A percentile compares a stretch with the other conserved stretches of the same genome.
Conservation (phyloP, 2,113 vertebrate species). For the Epinephelus moara region DNA sequence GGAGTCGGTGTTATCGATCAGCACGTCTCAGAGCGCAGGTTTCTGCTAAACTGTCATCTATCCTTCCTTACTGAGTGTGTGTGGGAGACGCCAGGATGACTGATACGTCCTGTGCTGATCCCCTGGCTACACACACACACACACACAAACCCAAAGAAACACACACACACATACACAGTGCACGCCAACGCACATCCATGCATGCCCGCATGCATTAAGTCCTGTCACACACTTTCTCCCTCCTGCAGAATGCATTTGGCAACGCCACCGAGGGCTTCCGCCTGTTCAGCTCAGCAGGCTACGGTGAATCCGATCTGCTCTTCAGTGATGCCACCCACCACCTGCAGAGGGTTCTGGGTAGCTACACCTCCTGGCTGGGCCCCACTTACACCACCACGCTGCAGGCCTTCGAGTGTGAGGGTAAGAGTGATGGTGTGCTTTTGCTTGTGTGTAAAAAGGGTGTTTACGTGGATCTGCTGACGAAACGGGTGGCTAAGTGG, state of each 20-base stretch:
- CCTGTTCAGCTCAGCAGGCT: conserved; percentile 84
- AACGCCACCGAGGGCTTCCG: conserved; percentile 82
- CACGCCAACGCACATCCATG: conserved; percentile 41
- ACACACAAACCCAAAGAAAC: conserved; percentile 40
- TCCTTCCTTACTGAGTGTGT: conserved; percentile 53
- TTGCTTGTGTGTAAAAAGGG: conserved; percentile 19
- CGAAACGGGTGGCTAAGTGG: conserved; percentile 59
- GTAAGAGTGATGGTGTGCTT: conserved; percentile 66
- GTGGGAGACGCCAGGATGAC: conserved; percentile 56
- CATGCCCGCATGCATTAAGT: conserved; percentile 45
- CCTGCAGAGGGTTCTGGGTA: conserved; percentile 84
- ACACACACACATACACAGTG: conserved; percentile 17
- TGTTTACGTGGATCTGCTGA: conserved; percentile 46
- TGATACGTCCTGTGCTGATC: conserved; percentile 43
- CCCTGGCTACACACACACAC: conserved; percentile 28
- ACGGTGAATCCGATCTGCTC: conserved; percentile 81
- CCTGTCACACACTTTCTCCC: conserved; percentile 48
- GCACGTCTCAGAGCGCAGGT: conserved; percentile 18
- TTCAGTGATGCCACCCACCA: conserved; percentile 85
- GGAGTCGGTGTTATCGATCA: conserved; percentile 53
- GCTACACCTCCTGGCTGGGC: conserved; percentile 86
- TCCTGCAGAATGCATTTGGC: conserved; percentile 80
- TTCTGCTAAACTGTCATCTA: conserved; percentile 51
- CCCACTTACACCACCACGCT: conserved; percentile 82
- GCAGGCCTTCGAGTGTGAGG: conserved; percentile 87